Percentiles rank a stretch among this genome's conserved stretches.
Evolutionary conservation across 1,140 invertebrate species (phyloP).

Genomic region (Dendroctonus ponderosae): DNA sequence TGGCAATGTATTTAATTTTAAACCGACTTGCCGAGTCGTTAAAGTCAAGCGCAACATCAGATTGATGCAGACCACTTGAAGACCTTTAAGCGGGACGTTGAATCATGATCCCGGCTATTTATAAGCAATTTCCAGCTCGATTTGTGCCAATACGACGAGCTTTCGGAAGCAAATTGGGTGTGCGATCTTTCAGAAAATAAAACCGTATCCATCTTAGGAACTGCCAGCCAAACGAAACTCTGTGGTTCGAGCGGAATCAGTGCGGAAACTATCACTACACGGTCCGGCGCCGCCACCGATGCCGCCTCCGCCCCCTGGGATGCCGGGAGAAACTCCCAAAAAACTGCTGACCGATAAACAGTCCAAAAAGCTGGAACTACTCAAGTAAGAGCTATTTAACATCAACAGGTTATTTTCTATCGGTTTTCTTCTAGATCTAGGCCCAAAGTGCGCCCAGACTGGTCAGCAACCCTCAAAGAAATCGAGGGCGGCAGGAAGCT

Average conservation of each 20-base stretch:
- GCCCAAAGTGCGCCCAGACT: constrained; percentile 78
- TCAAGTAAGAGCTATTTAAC: constrained; percentile 43
- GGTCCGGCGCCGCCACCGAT: constrained; percentile 66
- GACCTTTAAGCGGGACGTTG: background rate
- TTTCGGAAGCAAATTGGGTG: background rate
- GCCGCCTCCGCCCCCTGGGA: constrained; percentile 66
- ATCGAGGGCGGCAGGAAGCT: constrained; percentile 75
- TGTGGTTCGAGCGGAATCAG: constrained; percentile 43
- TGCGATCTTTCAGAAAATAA: background rate
- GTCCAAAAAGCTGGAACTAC: constrained; percentile 60
- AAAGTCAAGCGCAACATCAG: constrained; percentile 5
- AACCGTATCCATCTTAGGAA: constrained; percentile 26
- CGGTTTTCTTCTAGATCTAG: constrained; percentile 56
- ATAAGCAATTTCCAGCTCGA: constrained; percentile 11
- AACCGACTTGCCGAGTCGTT: background rate
- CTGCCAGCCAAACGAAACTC: constrained; percentile 43
- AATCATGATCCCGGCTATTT: constrained; percentile 25
- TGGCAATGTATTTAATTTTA: constrained; percentile 7
- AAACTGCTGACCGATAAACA: constrained; percentile 56
- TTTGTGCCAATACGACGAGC: constrained; percentile 4
- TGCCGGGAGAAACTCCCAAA: constrained; percentile 50
- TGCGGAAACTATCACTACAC: constrained; percentile 46
- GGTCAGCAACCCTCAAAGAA: constrained; percentile 87
- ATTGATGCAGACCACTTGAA: constrained; percentile 17
- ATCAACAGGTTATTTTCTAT: background rate